Conservation (phyloP, 2,113 vertebrate species). For the Puffinus mauretanicus region DNA sequence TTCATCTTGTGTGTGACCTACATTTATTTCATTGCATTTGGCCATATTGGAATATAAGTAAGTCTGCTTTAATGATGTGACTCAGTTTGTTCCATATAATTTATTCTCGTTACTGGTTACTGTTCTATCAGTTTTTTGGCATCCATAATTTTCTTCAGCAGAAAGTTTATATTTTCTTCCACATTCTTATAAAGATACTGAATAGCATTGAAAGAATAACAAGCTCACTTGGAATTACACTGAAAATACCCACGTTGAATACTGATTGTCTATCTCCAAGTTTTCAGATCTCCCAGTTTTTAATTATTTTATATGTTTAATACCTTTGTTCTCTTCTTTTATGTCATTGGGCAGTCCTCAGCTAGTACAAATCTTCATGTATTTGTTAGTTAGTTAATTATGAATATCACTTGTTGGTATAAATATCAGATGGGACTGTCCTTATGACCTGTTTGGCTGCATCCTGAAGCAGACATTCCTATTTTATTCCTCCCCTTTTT, state of each 20-base stretch:
- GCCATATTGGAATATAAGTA: neutral
- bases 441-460: neutral
- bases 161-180: neutral
- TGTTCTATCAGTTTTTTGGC: neutral
- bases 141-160: neutral
- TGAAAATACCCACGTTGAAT: neutral
- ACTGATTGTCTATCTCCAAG: neutral
- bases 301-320: neutral
- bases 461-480: neutral
- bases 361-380: neutral
- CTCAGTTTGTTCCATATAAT: neutral
- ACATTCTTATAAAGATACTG: neutral
- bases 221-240: neutral
- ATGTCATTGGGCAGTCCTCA: neutral
- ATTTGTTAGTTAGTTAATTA: neutral
- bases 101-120: neutral
- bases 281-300: neutral
- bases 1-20: neutral
- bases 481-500: neutral
- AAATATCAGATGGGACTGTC: neutral
- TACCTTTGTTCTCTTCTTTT: neutral
- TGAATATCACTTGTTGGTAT: neutral
- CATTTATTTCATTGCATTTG: neutral
- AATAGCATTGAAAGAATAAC: neutral
- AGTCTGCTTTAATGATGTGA: neutral